Percentiles rank a stretch among this genome's conserved stretches.
Conservation (phyloP, 2,888 invertebrate species). For the Leptinotarsa peninsularis region DNA sequence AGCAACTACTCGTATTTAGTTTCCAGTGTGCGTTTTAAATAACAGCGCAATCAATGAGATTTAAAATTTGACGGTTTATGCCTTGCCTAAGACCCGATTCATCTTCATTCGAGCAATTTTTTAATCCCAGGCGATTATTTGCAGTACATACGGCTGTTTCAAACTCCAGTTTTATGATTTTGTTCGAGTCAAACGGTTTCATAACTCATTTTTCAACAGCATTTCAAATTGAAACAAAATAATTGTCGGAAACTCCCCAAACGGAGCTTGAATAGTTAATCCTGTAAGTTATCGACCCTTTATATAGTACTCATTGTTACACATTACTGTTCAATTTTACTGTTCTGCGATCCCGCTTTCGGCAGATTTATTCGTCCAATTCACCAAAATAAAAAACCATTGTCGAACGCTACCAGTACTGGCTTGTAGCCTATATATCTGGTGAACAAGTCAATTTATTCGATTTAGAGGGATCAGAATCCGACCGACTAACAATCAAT, state of each 20-base stretch:
- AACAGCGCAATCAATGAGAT: too few species aligned
- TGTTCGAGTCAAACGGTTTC: too few species aligned
- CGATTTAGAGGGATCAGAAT: background rate
- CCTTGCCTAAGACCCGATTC: too few species aligned
- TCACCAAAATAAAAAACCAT: background rate
- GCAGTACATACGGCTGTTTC: too few species aligned
- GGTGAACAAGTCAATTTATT: background rate
- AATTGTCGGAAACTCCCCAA: background rate
- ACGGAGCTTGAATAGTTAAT: background rate
- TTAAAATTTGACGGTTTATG: too few species aligned
- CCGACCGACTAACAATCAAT: slow-evolving; percentile 1
- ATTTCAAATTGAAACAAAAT: background rate
- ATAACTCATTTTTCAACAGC: background rate
- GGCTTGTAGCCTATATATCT: background rate
- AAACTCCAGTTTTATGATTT: too few species aligned
- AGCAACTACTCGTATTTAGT: too few species aligned
- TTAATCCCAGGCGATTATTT: too few species aligned
- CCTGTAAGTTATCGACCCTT: background rate
- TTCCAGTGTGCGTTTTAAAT: too few species aligned
- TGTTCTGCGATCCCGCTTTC: background rate
- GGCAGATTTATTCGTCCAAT: background rate
- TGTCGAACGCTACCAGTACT: background rate
- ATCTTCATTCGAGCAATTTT: too few species aligned
- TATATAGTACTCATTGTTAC: background rate
- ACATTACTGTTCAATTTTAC: background rate